Evolutionary conservation across 1,140 invertebrate genomes (phyloP).

Genomic region (Drosophila ironensis): DNA sequence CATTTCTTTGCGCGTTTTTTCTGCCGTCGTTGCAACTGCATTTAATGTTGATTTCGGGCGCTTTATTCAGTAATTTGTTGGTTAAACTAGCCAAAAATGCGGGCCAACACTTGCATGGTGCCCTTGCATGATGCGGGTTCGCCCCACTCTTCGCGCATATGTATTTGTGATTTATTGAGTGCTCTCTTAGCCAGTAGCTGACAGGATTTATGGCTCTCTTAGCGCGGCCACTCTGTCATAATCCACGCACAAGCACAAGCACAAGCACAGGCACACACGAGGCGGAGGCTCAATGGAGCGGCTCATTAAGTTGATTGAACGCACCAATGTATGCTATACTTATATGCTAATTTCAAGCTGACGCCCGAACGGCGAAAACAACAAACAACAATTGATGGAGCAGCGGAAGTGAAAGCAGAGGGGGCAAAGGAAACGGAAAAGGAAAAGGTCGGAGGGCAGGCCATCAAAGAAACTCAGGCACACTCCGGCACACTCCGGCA

Average conservation of each 20-base stretch:
- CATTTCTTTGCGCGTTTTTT: background rate
- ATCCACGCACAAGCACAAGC: slow-evolving; percentile 19
- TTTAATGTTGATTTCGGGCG: slow-evolving; percentile 46
- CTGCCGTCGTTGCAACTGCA: too few species aligned
- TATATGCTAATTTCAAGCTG: slow-evolving; percentile 70
- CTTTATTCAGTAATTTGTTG: slow-evolving; percentile 22
- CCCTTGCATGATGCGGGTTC: background rate
- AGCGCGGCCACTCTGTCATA: slow-evolving; percentile 46
- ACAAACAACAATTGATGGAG: slow-evolving; percentile 3
- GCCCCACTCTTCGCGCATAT: background rate
- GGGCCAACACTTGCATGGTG: background rate
- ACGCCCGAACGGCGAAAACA: slow-evolving; percentile 38
- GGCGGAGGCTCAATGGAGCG: slow-evolving; percentile 55
- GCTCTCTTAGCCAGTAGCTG: slow-evolving; percentile 38
- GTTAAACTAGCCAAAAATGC: slow-evolving; percentile 28
- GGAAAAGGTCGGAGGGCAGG: slow-evolving; percentile 12
- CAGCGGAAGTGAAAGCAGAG: too few species aligned
- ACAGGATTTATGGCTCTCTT: slow-evolving; percentile 49
- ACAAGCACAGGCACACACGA: too few species aligned
- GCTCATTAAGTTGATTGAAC: slow-evolving; percentile 76
- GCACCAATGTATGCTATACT: slow-evolving; percentile 50
- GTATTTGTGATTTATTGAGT: slow-evolving; percentile 44
- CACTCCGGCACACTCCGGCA: slow-evolving; percentile 11
- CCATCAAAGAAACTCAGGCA: slow-evolving; percentile 29
- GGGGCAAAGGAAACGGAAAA: too few species aligned